Evolutionary conservation across 2,797 vertebrate genomes (phyloP).

Genomic region (Pelobates cultripes): DNA sequence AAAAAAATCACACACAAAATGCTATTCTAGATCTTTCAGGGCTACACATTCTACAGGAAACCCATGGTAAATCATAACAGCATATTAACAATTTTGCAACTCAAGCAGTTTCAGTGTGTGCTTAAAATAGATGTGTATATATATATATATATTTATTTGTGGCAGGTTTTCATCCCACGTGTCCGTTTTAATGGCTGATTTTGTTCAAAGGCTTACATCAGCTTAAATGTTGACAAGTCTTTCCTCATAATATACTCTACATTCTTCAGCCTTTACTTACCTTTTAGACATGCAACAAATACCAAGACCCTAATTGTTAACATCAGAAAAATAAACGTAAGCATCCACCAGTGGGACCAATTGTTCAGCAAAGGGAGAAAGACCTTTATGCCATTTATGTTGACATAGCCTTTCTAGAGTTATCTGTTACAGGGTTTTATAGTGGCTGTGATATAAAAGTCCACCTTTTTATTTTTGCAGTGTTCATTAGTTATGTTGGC

Average conservation of each 20-base stretch:
- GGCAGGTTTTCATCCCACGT: too few relatives aligned
- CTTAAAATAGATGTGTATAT: too few relatives aligned
- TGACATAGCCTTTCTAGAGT: slow-evolving; percentile 50
- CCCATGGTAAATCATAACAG: too few relatives aligned
- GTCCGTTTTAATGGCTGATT: not conserved
- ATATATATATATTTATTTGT: too few relatives aligned
- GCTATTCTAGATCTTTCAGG: too few relatives aligned
- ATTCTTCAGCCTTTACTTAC: slow-evolving; percentile 7
- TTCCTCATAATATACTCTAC: slow-evolving; percentile 26
- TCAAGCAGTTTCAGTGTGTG: too few relatives aligned
- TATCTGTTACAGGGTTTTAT: slow-evolving; percentile 59
- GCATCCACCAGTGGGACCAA: slow-evolving; percentile 58
- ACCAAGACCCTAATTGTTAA: slow-evolving; percentile 53
- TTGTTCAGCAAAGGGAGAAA: slow-evolving; percentile 48
- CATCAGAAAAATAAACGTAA: slow-evolving; percentile 44
- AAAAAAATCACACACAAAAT: too few relatives aligned
- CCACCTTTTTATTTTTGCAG: slow-evolving; percentile 59
- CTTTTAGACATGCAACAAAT: slow-evolving; percentile 25
- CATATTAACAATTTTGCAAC: too few relatives aligned
- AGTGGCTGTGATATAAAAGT: slow-evolving; percentile 65
- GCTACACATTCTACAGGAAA: too few relatives aligned
- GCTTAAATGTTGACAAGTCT: slow-evolving; percentile 34
- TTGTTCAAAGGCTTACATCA: slow-evolving; percentile 15
- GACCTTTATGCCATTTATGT: slow-evolving; percentile 60
- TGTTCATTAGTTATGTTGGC: slow-evolving; percentile 67